Evolutionary conservation across 2,888 invertebrate genomes (phyloP).

Genomic region (Laothoe populi): DNA sequence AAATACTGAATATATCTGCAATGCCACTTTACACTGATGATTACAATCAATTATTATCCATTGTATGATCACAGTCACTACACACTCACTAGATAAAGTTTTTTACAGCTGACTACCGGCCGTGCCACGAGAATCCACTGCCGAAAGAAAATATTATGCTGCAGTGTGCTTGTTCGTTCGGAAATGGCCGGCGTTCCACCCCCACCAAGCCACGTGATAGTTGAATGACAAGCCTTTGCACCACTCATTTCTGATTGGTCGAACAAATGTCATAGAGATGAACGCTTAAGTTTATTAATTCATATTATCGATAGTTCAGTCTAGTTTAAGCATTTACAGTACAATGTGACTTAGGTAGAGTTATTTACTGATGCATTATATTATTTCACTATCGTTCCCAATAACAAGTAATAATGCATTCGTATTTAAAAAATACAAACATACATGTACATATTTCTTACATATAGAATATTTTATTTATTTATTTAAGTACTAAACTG

Average conservation of each 20-base stretch:
- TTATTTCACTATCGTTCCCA: no score
- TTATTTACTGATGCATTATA: no score
- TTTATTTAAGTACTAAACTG: no score
- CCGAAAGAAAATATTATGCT: conserved; percentile 43
- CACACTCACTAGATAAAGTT: conserved; percentile 64
- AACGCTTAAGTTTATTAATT: not conserved
- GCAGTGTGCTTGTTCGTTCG: conserved; percentile 46
- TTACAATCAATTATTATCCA: conserved; percentile 64
- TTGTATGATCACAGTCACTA: conserved; percentile 71
- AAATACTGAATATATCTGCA: conserved; percentile 47
- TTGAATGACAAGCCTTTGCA: conserved; percentile 28
- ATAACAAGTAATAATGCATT: no score
- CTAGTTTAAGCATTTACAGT: no score
- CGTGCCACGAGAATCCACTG: conserved; percentile 51
- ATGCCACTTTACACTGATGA: conserved; percentile 53
- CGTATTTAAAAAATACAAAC: no score
- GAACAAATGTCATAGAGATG: conserved; percentile 15
- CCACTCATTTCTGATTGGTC: conserved; percentile 42
- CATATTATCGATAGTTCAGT: conserved; percentile 34
- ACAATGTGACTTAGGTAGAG: no score
- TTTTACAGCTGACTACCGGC: conserved; percentile 45
- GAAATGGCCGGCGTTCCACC: conserved; percentile 41
- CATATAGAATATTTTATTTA: no score
- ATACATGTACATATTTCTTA: no score
- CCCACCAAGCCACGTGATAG: conserved; percentile 62